A percentile compares a stretch with the other conserved stretches of the same genome.
phyloP scores from a whole-genome alignment of 2,113 vertebrate genomes.

The Proteles cristata region DNA sequence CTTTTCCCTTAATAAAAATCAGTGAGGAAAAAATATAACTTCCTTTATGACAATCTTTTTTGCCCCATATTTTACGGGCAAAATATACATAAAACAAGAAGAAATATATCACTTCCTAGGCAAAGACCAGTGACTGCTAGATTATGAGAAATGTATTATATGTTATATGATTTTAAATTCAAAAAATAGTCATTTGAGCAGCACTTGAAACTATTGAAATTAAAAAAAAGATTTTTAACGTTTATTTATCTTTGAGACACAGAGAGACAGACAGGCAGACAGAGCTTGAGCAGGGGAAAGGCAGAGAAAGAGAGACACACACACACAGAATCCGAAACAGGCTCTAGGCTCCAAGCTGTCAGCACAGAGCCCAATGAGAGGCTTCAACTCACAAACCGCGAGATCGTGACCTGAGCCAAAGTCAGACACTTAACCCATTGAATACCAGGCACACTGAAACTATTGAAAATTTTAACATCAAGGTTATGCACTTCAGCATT shows the following conservation, averaged over 20 bases:
- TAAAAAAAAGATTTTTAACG: background rate
- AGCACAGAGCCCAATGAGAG: too few relatives aligned
- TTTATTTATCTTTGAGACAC: too few relatives aligned
- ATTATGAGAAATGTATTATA: background rate
- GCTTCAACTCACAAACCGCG: too few relatives aligned
- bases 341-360: too few relatives aligned
- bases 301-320: too few relatives aligned
- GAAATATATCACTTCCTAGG: background rate
- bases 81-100: background rate
- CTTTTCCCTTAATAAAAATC: constrained; percentile 14
- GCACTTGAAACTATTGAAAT: background rate
- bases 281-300: too few relatives aligned
- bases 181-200: background rate
- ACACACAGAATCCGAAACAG: too few relatives aligned
- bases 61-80: background rate
- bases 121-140: background rate
- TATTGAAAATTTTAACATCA: background rate
- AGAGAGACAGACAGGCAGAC: too few relatives aligned
- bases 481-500: background rate
- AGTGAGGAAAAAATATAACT: background rate
- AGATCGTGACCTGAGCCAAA: too few relatives aligned
- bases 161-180: background rate
- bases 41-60: constrained; percentile 4
- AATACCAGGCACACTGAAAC: background rate
- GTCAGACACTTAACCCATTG: too few relatives aligned